Evolutionary conservation across 2,797 vertebrate species (phyloP).

Genomic region (Limnodromus scolopaceus): DNA sequence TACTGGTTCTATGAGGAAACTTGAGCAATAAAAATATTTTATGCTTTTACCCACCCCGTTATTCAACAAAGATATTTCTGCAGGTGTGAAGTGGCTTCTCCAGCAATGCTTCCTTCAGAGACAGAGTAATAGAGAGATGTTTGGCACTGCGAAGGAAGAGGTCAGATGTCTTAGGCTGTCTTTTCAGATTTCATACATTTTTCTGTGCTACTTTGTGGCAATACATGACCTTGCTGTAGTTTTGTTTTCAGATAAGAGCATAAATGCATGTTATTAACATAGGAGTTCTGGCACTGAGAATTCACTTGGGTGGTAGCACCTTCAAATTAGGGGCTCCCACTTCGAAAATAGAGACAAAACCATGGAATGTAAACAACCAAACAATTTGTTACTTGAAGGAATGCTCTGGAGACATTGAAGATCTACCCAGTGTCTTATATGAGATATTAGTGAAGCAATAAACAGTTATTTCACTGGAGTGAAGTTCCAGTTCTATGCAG

Average conservation of each 20-base stretch:
- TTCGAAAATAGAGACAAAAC: background rate
- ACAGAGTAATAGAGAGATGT: background rate
- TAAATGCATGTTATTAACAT: background rate
- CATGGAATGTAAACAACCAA: background rate
- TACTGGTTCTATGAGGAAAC: conserved; percentile 50
- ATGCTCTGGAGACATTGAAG: background rate
- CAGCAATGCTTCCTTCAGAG: background rate
- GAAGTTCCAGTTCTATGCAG: background rate
- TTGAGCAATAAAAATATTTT: conserved; percentile 68
- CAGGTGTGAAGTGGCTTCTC: conserved; percentile 62
- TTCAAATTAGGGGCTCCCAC: background rate
- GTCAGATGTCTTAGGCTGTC: background rate
- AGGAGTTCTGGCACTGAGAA: background rate
- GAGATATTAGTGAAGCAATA: background rate
- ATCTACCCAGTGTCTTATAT: background rate
- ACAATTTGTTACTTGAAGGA: background rate
- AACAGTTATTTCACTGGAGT: background rate
- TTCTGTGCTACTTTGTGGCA: background rate
- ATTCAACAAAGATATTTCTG: conserved; percentile 59
- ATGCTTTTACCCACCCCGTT: conserved; percentile 34
- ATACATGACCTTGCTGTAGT: background rate
- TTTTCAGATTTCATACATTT: background rate
- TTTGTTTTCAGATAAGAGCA: background rate
- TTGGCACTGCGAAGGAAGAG: background rate
- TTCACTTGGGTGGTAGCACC: background rate